Evolutionary conservation across 2,797 vertebrate species (phyloP), one percentile per base, ranked within the genome.

Genomic region (Premnoplex brunnescens): DNA sequence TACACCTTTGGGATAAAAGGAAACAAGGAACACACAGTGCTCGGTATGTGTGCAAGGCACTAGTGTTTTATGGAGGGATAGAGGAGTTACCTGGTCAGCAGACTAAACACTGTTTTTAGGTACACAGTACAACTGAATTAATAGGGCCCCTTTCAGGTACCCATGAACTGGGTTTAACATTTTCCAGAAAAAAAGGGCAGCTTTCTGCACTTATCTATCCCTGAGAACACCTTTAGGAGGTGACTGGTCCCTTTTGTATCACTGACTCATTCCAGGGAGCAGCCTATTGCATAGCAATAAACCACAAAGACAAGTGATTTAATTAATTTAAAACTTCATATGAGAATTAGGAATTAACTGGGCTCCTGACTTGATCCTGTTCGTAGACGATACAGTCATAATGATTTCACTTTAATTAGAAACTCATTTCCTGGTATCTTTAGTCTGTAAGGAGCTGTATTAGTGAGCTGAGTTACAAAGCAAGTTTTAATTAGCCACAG

Each of bases 371-470:
- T 56, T 68, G 68, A 78, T 75, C 46, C 69, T 75, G 43, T 37
- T 75, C 59, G 32, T 69, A 67, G 36, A 13, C 56, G 69, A 26
- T 2, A 51, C 3, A 67, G 52, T 30, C 62, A 75, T 24, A 58
- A 62, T 26, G 28, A 91, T 67, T 96, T 39, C 73, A 85, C 46
- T 77, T 94, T 30, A 86, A 94, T 89, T 86, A 91, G 78, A 79
- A 89, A 64, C 10, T 63, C 24, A 56, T 46, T 86, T 90, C 78
- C 59, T 72, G 23, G 8, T 73, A 58, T 63, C 62, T 64, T 72
- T 43, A 68, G 76, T 81, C 85, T 90, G 19, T 32, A 77, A 71
- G 88, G 56, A 88, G 36, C 63, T 82, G 30, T n/a, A 84, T 54
- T 72, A 88, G n/a, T 11, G 24, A 85, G 72, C 46, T 51, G 78